phyloP scores from a whole-genome alignment of 2,888 invertebrate genomes.

The Acleris holmiana region DNA sequence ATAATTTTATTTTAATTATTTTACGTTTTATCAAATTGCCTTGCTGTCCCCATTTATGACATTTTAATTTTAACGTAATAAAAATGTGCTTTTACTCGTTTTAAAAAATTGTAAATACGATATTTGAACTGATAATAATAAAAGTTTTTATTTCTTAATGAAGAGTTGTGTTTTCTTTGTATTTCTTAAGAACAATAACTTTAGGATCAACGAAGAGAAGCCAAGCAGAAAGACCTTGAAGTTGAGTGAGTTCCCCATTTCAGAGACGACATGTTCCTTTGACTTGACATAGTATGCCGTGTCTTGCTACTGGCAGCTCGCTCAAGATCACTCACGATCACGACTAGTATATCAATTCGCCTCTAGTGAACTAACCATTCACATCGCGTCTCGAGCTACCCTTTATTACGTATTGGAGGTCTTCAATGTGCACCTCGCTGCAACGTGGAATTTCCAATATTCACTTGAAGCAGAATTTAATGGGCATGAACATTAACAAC shows the following conservation, averaged over 20 bases:
- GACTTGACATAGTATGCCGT: too few relatives aligned
- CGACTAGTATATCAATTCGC: too few relatives aligned
- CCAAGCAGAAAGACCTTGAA: too few relatives aligned
- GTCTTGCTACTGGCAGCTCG: too few relatives aligned
- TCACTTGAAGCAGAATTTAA: background rate
- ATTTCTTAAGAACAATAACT: conserved; percentile 2
- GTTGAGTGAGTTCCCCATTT: too few relatives aligned
- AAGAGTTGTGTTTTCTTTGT: conserved; percentile 54
- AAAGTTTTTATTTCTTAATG: conserved; percentile 83
- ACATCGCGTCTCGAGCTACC: conserved; percentile 13
- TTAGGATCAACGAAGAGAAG: background rate
- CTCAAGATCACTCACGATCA: too few relatives aligned
- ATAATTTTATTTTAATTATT: conserved; percentile 58
- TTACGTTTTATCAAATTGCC: conserved; percentile 18
- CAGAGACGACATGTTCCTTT: too few relatives aligned
- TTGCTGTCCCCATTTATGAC: conserved; percentile 16
- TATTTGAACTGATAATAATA: conserved; percentile 86
- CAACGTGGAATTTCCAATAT: conserved; percentile 7
- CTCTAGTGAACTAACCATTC: background rate
- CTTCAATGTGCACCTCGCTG: conserved; percentile 4
- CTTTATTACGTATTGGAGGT: conserved; percentile 19
- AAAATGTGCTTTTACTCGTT: conserved; percentile 83
- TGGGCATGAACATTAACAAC: background rate
- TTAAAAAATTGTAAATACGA: conserved; percentile 83
- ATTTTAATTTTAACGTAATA: conserved; percentile 65